A percentile compares a stretch with the other conserved stretches of the same genome.
phyloP scores from a whole-genome alignment of 2,113 vertebrate genomes.

The Leucoraja erinaceus region DNA sequence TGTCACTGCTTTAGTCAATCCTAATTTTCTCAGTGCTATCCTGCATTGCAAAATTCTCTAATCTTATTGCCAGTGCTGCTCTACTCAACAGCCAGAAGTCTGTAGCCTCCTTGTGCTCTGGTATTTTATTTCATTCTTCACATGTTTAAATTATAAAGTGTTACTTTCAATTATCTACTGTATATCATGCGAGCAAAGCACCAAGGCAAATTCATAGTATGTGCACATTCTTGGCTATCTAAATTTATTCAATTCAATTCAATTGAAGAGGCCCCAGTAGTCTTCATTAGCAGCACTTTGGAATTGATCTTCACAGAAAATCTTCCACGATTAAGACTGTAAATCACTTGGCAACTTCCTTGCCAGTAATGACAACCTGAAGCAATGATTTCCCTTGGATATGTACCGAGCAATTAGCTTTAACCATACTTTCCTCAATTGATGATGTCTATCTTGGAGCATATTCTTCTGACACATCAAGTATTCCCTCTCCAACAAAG shows the following conservation, averaged over 20 bases:
- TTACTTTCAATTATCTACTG: too few relatives aligned
- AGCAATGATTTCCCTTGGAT: background rate
- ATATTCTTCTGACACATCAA: background rate
- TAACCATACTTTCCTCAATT: background rate
- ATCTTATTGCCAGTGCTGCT: background rate
- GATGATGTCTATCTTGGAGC: background rate
- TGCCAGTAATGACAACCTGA: background rate
- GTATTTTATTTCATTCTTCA: too few relatives aligned
- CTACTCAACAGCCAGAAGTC: too few relatives aligned
- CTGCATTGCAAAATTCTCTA: background rate
- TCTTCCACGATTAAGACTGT: background rate
- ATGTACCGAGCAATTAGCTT: background rate
- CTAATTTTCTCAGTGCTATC: background rate
- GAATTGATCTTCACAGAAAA: background rate
- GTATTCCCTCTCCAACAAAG: background rate
- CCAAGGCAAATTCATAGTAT: too few relatives aligned
- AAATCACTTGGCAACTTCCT: background rate
- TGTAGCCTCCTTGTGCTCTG: too few relatives aligned
- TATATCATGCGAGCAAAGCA: too few relatives aligned
- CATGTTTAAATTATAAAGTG: too few relatives aligned
- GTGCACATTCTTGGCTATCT: too few relatives aligned
- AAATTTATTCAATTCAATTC: too few relatives aligned
- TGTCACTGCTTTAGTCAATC: background rate
- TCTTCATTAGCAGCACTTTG: background rate
- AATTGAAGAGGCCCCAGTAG: background rate